phyloP scores from a whole-genome alignment of 1,140 invertebrate genomes.

The Zophobas atratus region DNA sequence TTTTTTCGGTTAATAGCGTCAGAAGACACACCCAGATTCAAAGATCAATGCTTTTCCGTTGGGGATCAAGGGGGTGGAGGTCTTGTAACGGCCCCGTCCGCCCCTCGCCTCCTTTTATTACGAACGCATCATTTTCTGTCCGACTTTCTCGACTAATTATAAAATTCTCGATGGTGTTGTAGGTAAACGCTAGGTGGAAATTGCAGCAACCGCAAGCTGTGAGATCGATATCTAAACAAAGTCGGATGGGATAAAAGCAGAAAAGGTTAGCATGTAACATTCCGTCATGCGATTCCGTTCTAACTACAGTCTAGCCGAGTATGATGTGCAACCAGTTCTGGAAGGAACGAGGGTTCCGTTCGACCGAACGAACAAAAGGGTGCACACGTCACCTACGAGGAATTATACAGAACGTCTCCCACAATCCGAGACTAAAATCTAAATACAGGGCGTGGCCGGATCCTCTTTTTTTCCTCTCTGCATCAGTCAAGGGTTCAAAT shows the following conservation, averaged over 20 bases:
- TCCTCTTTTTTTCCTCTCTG: slow-evolving; percentile 10
- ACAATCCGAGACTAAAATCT: slow-evolving; percentile 28
- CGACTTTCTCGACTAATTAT: slow-evolving; percentile 37
- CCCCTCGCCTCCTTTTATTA: slow-evolving; percentile 15
- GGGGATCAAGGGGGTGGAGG: slow-evolving; percentile 12
- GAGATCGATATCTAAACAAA: slow-evolving; percentile 60
- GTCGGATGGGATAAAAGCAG: slow-evolving; percentile 54
- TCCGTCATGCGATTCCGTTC: slow-evolving; percentile 52
- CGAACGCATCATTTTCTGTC: slow-evolving; percentile 42
- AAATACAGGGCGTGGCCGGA: slow-evolving; percentile 37
- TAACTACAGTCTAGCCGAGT: neutral
- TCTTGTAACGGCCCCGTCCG: slow-evolving; percentile 3
- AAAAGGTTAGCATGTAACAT: slow-evolving; percentile 54
- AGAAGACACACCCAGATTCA: slow-evolving; percentile 40
- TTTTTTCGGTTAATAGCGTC: slow-evolving; percentile 11
- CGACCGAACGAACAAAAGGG: neutral
- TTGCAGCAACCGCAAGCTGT: slow-evolving; percentile 32
- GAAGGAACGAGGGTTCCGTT: neutral
- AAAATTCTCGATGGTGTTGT: slow-evolving; percentile 25
- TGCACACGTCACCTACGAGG: slow-evolving; percentile 2
- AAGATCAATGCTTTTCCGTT: slow-evolving; percentile 45
- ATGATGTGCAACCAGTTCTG: too few species aligned
- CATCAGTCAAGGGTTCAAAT: slow-evolving; percentile 30
- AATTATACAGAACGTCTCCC: slow-evolving; percentile 17
- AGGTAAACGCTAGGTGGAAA: slow-evolving; percentile 24